Evolutionary conservation across 2,888 invertebrate species (phyloP), one percentile per base, ranked within the genome.

Genomic region (Melitaea athalia): DNA sequence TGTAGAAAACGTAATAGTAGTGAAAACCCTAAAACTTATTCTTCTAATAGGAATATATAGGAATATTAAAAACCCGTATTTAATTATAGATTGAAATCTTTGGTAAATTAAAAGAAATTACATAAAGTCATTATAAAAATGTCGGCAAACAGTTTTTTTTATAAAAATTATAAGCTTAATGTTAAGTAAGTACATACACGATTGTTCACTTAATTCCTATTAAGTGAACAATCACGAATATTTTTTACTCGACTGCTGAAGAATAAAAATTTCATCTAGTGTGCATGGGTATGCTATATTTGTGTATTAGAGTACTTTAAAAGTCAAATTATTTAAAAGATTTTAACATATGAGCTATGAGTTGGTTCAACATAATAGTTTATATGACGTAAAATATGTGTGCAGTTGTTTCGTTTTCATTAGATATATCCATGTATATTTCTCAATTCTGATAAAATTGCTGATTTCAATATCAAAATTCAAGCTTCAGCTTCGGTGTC

Each of bases 401-500:
- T 5, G 38, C 24, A 5, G 10, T 42, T 12, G n/a, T 50, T 55
- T 61, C 71, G 24, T 67, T 38, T 38, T 38, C 4, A 38, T 38
- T 38, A 38, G 3, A 7, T 5, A 38, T 38, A 24, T 38, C n/a
- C n/a, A 38, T 38, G 38, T 7, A 38, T 38, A 38, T 49, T n/a
- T n/a, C 5, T 49, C n/a, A 57, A 71, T 66, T 69, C 59, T 38
- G 69, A 69, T 67, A 63, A 69, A 64, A 71, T 43, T 66, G 50
- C 65, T 62, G 53, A 72, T 67, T 67, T 64, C 73, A 72, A 69
- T 72, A 73, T 67, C 53, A 52, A 68, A 55, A 76, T 76, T 73
- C 72, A 70, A 76, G 71, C 24, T 24, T 63, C 57, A 59, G 52
- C 71, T 42, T 42, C 74, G 75, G 77, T 75, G 79, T 79, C 76